phyloP scores from a whole-genome alignment of 1,140 invertebrate genomes.

The Oreohelix idahoensis region DNA sequence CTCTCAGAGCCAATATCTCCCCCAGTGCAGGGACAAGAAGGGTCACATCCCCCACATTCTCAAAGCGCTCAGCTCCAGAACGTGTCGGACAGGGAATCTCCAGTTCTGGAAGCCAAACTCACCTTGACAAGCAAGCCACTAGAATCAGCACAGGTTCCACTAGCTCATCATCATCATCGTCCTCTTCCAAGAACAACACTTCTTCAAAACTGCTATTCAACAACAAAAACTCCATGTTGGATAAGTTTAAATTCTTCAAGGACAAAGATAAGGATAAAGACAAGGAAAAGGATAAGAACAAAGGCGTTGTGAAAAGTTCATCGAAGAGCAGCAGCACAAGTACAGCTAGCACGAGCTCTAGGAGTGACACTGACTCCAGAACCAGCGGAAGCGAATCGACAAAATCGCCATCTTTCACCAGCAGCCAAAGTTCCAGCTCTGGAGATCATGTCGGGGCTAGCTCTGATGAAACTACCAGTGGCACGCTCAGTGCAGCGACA shows the following conservation, averaged over 20 bases:
- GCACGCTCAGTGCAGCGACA: constrained; percentile 47
- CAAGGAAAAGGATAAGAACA: constrained; percentile 51
- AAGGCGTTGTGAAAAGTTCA: constrained; percentile 55
- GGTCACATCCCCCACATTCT: constrained; percentile 6
- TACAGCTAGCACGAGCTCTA: constrained; percentile 49
- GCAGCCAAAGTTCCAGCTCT: constrained; percentile 25
- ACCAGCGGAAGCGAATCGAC: constrained; percentile 33
- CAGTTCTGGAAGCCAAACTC: constrained; percentile 49
- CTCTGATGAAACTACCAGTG: constrained; percentile 42
- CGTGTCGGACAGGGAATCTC: constrained; percentile 68
- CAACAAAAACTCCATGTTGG: constrained; percentile 85
- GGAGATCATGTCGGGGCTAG: neutral
- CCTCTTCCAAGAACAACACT: constrained; percentile 61
- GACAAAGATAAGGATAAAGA: constrained; percentile 75
- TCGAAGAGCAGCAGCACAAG: constrained; percentile 54
- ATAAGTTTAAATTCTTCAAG: constrained; percentile 93
- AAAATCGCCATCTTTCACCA: constrained; percentile 36
- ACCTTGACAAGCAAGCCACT: constrained; percentile 59
- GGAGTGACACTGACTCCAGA: constrained; percentile 52
- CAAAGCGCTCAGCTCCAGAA: constrained; percentile 73
- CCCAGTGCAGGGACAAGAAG: neutral
- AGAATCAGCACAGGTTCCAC: constrained; percentile 61
- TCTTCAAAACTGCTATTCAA: constrained; percentile 46
- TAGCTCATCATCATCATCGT: constrained; percentile 60
- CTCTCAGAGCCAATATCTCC: neutral